A percentile compares a stretch with the other conserved stretches of the same genome.
phyloP scores from a whole-genome alignment of 2,797 vertebrate genomes.

The Amazonetta brasiliensis region DNA sequence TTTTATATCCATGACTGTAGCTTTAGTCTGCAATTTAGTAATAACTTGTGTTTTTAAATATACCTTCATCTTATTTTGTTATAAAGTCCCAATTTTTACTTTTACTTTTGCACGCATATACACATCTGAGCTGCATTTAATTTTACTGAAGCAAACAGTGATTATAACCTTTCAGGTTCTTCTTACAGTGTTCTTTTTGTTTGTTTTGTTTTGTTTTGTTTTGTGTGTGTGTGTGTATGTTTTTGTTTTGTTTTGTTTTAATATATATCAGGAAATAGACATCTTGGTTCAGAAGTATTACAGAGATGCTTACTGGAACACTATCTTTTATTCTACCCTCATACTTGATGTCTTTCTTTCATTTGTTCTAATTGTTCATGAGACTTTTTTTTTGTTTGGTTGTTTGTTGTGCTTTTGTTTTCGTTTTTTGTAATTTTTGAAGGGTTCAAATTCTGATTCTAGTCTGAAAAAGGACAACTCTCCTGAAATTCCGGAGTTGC shows the following conservation, averaged over 20 bases:
- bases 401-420: too few relatives aligned
- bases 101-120: neutral
- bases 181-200: neutral
- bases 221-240: neutral
- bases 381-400: neutral
- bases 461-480: neutral
- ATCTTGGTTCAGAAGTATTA: neutral
- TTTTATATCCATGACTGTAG: neutral
- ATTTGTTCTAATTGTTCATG: neutral
- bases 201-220: neutral
- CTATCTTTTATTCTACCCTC: neutral
- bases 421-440: neutral
- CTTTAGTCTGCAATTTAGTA: neutral
- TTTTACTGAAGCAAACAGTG: neutral
- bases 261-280: neutral
- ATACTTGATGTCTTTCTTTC: neutral
- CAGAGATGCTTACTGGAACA: neutral
- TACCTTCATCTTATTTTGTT: neutral
- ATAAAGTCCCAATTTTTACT: neutral
- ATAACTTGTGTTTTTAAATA: neutral
- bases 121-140: neutral
- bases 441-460: neutral
- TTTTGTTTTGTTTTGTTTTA: neutral
- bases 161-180: neutral
- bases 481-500: neutral